These are phyloP conservation scores for Sphenodon punctatus DNA, from an alignment of 2,797 vertebrate genomes.

Conservation along the genomic window DNA sequence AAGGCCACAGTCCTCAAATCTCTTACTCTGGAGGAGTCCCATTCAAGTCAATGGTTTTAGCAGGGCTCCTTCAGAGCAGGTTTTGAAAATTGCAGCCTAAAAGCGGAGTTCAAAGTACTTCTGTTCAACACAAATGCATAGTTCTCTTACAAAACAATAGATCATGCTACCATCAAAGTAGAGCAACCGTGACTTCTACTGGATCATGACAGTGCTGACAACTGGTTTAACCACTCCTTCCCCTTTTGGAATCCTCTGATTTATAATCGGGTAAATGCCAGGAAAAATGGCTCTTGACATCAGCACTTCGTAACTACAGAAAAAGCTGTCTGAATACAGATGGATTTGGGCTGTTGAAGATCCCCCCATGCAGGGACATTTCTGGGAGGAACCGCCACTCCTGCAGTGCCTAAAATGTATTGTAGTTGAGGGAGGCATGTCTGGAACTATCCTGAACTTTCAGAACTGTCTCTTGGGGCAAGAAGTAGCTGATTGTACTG, in stretches of 20 bases:
- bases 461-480: neutral
- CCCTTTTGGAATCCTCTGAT: neutral
- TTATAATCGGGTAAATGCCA: neutral
- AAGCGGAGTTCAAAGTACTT: no score
- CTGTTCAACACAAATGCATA: no score
- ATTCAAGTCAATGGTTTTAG: neutral
- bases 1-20: no score
- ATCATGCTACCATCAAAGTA: neutral
- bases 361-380: neutral
- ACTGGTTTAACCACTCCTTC: neutral
- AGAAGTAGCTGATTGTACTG: no score
- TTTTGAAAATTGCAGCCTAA: no score
- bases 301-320: neutral
- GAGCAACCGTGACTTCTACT: neutral
- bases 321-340: neutral
- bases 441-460: neutral
- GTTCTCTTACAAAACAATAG: no score
- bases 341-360: neutral
- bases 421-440: neutral
- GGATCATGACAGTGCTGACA: neutral
- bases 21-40: no score
- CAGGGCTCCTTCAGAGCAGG: neutral
- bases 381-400: neutral
- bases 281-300: neutral
- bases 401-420: no score